Evolutionary conservation across 2,113 vertebrate genomes (phyloP).

Genomic region (Grus americana): DNA sequence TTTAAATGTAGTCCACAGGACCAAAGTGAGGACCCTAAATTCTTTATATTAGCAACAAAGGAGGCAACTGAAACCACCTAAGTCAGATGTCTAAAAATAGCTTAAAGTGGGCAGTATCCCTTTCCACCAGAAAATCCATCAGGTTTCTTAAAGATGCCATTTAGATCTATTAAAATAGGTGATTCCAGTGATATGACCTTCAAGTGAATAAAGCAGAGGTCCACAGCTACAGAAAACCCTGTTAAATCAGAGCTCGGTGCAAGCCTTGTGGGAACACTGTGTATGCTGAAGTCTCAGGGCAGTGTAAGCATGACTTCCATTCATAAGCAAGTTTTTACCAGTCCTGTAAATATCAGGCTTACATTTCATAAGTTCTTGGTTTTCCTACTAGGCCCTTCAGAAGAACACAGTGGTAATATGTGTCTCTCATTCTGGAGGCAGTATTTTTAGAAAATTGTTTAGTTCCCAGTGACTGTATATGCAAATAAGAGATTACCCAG

Average conservation of each 20-base stretch:
- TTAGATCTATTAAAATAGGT: background rate
- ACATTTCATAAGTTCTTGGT: background rate
- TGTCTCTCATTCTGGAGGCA: background rate
- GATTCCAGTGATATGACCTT: background rate
- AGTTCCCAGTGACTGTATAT: background rate
- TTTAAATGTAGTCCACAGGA: background rate
- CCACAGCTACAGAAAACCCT: background rate
- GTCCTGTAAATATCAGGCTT: background rate
- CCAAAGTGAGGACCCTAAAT: background rate
- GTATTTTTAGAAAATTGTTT: background rate
- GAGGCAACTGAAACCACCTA: background rate
- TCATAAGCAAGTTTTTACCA: background rate
- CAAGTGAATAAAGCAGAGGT: background rate
- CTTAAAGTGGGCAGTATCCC: background rate
- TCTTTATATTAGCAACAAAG: background rate
- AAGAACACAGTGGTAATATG: background rate
- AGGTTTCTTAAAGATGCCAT: background rate
- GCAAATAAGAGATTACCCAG: background rate
- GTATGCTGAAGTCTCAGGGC: background rate
- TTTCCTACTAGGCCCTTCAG: background rate
- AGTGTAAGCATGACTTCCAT: background rate
- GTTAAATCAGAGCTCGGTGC: background rate
- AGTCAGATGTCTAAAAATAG: background rate
- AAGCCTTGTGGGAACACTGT: background rate
- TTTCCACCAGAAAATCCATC: background rate